A percentile compares a stretch with the other conserved stretches of the same genome.
phyloP scores from a whole-genome alignment of 35 echinoderm and acorn worm species.

The Diadema setosum region DNA sequence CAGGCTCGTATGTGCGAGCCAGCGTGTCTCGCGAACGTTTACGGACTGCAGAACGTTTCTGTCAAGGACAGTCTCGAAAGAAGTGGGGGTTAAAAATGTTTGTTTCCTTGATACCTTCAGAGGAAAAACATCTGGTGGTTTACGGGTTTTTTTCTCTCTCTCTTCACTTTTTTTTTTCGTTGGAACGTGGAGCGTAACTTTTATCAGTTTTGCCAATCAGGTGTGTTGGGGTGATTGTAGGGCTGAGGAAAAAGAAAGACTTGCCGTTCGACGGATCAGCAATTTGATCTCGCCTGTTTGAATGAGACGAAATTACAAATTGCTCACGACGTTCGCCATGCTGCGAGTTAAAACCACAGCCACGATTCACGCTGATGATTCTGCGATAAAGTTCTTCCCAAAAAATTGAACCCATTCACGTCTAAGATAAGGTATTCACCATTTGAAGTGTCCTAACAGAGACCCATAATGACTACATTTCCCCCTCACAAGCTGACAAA shows the following conservation, averaged over 20 bases:
- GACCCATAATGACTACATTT: too few species aligned
- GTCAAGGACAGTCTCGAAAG: not conserved
- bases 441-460: too few species aligned
- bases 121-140: constrained; percentile 29
- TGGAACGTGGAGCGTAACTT: constrained; percentile 24
- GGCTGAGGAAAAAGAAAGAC: not conserved
- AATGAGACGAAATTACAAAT: constrained; percentile 21
- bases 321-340: not conserved
- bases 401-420: not conserved
- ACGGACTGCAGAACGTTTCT: too few species aligned
- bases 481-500: not conserved
- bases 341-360: constrained; percentile 10
- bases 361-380: not conserved
- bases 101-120: constrained; percentile 5
- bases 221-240: not conserved
- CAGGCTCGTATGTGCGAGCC: too few species aligned
- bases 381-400: not conserved
- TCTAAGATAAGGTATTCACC: too few species aligned
- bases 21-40: too few species aligned
- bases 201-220: constrained; percentile 14
- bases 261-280: not conserved
- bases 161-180: not conserved
- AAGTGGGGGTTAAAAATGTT: not conserved
- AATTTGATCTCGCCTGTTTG: not conserved
- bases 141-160: not conserved